phyloP scores from a whole-genome alignment of 2,888 invertebrate genomes.

The Rotaria socialis region DNA sequence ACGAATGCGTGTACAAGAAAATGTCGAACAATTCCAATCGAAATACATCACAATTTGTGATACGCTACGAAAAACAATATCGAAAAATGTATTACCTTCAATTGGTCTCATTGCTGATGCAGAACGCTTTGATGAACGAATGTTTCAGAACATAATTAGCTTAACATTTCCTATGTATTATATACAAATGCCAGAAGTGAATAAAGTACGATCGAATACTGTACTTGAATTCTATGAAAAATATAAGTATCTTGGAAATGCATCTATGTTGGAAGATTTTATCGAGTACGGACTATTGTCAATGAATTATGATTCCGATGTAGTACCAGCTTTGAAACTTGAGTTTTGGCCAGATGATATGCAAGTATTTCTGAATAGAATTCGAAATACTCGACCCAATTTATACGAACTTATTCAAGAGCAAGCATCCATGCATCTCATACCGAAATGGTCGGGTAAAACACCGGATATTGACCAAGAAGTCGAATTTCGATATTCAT shows the following conservation, averaged over 20 bases:
- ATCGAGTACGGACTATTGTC: neutral
- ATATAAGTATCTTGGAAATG: neutral
- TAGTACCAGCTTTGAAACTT: neutral
- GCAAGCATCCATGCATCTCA: neutral
- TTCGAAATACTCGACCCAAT: neutral
- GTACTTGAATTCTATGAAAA: slow-evolving; percentile 23
- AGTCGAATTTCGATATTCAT: slow-evolving; percentile 17
- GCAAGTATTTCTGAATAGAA: neutral
- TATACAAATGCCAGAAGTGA: neutral
- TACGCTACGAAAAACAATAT: neutral
- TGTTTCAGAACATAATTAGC: neutral
- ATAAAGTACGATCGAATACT: neutral
- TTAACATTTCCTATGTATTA: neutral
- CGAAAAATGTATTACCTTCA: neutral
- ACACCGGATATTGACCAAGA: neutral
- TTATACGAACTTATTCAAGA: neutral
- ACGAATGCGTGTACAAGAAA: neutral
- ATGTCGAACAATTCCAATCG: neutral
- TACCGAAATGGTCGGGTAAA: neutral
- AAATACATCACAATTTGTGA: neutral
- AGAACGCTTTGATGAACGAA: neutral
- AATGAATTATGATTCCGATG: neutral
- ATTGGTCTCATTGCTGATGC: neutral
- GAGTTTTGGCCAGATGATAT: slow-evolving; percentile 20
- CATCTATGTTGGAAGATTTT: neutral